Base-by-base conservation (phyloP, 2,113 vertebrate species). In the Stercorarius parasiticus region DNA sequence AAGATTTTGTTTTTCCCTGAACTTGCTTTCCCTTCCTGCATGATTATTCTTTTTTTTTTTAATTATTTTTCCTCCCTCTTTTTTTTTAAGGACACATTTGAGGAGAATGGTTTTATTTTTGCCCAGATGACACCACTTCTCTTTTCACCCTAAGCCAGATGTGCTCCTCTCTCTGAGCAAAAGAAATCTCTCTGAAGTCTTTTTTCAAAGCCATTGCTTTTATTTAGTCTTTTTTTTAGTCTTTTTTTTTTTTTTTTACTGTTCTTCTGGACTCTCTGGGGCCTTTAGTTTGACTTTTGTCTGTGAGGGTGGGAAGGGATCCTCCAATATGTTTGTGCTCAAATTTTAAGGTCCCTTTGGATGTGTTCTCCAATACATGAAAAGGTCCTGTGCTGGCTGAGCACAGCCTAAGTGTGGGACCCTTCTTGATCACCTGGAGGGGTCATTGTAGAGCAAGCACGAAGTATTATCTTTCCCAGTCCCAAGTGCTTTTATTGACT, bases 101-200 rank as follows among this genome's bases (percentile, higher is more conserved):
- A 97, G 92, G 82, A 97, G 94, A 97, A 97, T 76, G 86, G 73
- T 95, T 97, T 95, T 85, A 73, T 97, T 97, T 97, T 93, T 97
- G 78, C 81, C 91, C 97, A 98, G 93, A 98, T 98, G 97, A 98
- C 97, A 98, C 95, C 91, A 65, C 95, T 97, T 98, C 96, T 97
- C 94, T 98, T 97, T 98, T 96, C 97, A 98, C 98, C 90, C 85
- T 95, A 93, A 98, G 96, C 97, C 98, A 98, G 97, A 98, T 98
- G 98, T 98, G 96, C 90, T 98, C 52, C 87, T 97, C 95, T 97
- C 84, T 97, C 95, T 87, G 91, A 97, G 97, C 72, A 96, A 95
- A 97, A 98, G 96, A 98, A 98, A 98, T 95, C 91, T 97, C 97
- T 98, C 98, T 98, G 97, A 98, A 98, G 97, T 98, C 81, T 96